phyloP scores from a whole-genome alignment of 35 echinoderm and acorn worm species.

The Diadema setosum region DNA sequence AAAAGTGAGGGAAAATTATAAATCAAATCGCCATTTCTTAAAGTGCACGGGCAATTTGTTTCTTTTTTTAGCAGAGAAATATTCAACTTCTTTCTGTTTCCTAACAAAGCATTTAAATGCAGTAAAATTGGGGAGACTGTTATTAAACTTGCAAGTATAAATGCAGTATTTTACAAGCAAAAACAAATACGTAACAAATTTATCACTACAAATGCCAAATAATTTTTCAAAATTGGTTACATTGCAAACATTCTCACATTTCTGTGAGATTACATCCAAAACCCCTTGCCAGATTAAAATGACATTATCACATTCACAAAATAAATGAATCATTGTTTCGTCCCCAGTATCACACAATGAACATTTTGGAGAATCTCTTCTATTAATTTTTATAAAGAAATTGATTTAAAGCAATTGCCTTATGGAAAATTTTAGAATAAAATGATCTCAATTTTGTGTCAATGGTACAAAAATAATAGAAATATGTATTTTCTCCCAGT shows the following conservation, averaged over 20 bases:
- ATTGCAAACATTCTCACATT: neutral
- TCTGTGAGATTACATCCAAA: neutral
- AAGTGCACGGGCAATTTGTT: neutral
- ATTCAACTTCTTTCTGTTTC: neutral
- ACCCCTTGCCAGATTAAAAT: neutral
- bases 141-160: neutral
- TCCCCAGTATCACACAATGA: neutral
- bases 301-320: neutral
- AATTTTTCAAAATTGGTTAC: neutral
- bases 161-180: neutral
- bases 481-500: neutral
- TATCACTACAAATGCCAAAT: neutral
- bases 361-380: slow-evolving; percentile 7
- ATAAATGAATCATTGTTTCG: neutral
- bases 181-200: neutral
- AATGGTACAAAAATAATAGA: neutral
- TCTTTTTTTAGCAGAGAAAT: neutral
- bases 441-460: neutral
- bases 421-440: neutral
- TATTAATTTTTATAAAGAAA: neutral
- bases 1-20: neutral
- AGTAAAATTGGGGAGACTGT: neutral
- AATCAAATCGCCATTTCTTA: neutral
- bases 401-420: neutral
- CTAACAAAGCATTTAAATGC: slow-evolving; percentile 2